Percentiles rank a stretch among this genome's conserved stretches.
phyloP scores from a whole-genome alignment of 2,113 vertebrate species.

The Lasiurus borealis region DNA sequence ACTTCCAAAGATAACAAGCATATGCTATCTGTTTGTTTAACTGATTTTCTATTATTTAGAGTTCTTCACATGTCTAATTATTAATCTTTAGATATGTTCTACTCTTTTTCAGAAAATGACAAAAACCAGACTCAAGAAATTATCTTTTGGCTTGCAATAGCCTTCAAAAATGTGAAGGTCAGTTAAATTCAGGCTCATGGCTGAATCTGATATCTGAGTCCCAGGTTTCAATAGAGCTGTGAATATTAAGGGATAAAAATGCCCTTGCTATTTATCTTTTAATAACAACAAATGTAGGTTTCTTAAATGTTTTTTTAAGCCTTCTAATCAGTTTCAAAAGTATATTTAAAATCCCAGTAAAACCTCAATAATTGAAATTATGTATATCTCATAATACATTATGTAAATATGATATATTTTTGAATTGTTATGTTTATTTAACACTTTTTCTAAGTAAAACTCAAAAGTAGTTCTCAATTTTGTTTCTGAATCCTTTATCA shows the following conservation, averaged over 20 bases:
- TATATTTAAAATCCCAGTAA: constrained; percentile 4
- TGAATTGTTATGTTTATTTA: not conserved
- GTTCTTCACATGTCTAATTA: constrained; percentile 24
- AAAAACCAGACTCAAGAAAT: constrained; percentile 53
- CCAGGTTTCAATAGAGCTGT: not conserved
- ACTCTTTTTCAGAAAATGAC: not conserved
- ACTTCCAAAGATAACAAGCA: constrained; percentile 36
- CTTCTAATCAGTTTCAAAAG: constrained; percentile 10
- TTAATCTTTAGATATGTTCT: constrained; percentile 34
- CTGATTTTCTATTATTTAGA: constrained; percentile 15
- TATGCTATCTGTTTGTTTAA: constrained; percentile 60
- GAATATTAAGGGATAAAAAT: constrained; percentile 26
- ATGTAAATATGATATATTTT: not conserved
- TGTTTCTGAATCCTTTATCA: not conserved
- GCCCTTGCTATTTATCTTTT: not conserved
- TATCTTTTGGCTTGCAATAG: not conserved
- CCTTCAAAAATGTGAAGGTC: constrained; percentile 24
- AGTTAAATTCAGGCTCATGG: not conserved
- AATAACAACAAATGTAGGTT: not conserved
- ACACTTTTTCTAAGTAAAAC: not conserved
- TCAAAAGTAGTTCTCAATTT: constrained; percentile 14
- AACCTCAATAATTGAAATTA: constrained; percentile 2
- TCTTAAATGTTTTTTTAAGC: not conserved
- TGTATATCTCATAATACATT: not conserved
- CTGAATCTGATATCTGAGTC: not conserved